Conservation (phyloP, 2,888 invertebrate genomes). For the Mimas tiliae region DNA sequence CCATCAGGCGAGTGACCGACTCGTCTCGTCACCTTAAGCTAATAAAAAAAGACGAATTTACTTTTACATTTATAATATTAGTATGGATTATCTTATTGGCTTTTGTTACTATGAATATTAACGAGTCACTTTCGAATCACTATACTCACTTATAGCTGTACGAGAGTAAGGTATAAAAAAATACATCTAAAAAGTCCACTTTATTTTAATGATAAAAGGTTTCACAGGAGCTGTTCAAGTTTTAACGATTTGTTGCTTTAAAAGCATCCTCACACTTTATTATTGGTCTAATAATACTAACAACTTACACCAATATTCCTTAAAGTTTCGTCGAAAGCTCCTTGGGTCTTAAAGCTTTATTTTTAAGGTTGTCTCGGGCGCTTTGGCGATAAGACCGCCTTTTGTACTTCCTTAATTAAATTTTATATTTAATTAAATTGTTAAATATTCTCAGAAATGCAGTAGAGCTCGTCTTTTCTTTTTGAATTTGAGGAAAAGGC, state of each 20-base stretch:
- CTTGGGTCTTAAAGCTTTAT: constrained; percentile 9
- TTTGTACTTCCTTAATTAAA: constrained; percentile 20
- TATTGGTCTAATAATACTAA: constrained; percentile 22
- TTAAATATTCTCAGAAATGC: background rate
- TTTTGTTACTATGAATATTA: no score
- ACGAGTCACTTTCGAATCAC: no score
- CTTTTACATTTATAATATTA: no score
- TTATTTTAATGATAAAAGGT: constrained; percentile 5
- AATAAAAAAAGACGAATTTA: no score
- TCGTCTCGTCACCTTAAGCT: no score
- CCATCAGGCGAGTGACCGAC: no score
- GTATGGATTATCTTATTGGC: no score
- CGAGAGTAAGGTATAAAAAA: no score
- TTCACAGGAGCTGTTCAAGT: background rate
- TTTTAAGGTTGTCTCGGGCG: constrained; percentile 11
- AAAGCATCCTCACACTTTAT: constrained; percentile 18
- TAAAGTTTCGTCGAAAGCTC: constrained; percentile 3
- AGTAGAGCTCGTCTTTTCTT: background rate
- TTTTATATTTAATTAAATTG: constrained; percentile 23
- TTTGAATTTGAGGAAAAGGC: background rate
- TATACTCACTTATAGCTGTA: no score
- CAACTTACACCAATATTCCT: constrained; percentile 4
- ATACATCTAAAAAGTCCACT: background rate
- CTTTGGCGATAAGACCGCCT: constrained; percentile 10
- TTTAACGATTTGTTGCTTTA: constrained; percentile 12